Percentiles rank a stretch among this genome's conserved stretches.
phyloP scores from a whole-genome alignment of 2,113 vertebrate species.

The Brevimyrus niger region DNA sequence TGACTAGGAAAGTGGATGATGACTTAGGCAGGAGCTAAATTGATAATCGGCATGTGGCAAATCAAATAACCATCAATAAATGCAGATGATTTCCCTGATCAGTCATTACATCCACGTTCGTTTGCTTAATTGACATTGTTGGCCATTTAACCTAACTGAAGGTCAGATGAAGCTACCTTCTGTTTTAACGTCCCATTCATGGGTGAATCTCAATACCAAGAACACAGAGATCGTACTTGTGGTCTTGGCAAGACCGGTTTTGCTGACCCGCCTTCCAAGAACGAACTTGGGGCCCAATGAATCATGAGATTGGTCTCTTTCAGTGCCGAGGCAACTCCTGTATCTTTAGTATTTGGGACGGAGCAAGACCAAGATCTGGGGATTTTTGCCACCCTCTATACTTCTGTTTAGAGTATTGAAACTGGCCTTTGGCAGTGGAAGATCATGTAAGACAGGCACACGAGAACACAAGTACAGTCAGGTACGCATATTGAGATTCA shows the following conservation, averaged over 20 bases:
- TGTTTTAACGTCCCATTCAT: not conserved
- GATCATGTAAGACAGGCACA: not conserved
- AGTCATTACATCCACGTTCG: not conserved
- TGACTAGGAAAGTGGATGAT: not conserved
- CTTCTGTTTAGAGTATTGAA: not conserved
- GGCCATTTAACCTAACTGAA: not conserved
- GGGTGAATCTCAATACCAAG: not conserved
- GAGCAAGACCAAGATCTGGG: not conserved
- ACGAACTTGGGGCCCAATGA: not conserved
- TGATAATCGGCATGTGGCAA: not conserved
- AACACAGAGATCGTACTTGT: not conserved
- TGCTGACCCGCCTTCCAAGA: not conserved
- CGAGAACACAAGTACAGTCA: not conserved
- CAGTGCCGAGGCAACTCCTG: too few species aligned
- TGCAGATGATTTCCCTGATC: not conserved
- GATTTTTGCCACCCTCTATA: not conserved
- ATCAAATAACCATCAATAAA: not conserved
- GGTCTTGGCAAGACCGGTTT: not conserved
- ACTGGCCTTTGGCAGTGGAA: not conserved
- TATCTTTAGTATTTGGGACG: too few species aligned
- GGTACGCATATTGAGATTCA: not conserved
- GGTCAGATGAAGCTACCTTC: not conserved
- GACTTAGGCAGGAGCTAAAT: not conserved
- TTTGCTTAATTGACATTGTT: not conserved
- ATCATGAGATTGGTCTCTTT: not conserved